A percentile compares a stretch with the other conserved stretches of the same genome.
phyloP scores from a whole-genome alignment of 2,113 vertebrate genomes.

The Andinoacara biseriatus region DNA sequence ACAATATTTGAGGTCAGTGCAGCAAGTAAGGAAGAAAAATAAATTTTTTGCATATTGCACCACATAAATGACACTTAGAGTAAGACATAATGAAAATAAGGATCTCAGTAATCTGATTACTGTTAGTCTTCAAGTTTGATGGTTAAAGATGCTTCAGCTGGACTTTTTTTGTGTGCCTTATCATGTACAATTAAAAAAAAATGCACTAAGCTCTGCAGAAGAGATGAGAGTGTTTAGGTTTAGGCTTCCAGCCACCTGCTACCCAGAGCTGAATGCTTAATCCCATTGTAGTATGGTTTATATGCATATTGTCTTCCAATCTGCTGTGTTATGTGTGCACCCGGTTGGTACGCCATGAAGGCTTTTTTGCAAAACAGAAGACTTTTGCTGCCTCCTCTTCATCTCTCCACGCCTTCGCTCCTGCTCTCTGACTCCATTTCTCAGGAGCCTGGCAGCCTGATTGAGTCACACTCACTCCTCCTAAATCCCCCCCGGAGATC shows the following conservation, averaged over 20 bases:
- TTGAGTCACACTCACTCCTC: constrained; percentile 68
- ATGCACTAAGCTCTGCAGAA: background rate
- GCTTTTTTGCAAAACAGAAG: constrained; percentile 27
- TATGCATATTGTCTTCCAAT: constrained; percentile 28
- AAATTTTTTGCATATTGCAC: background rate
- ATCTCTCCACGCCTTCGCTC: constrained; percentile 37
- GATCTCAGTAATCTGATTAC: background rate
- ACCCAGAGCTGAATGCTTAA: background rate
- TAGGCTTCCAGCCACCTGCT: constrained; percentile 15
- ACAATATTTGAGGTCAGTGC: background rate
- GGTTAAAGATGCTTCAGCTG: background rate
- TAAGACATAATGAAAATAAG: background rate
- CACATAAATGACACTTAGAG: background rate
- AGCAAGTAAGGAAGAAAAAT: background rate
- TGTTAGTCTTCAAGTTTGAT: constrained; percentile 2
- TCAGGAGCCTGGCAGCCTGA: constrained; percentile 62
- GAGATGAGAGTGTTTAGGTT: constrained; percentile 9
- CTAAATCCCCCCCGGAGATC: constrained; percentile 58
- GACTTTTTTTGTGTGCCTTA: background rate
- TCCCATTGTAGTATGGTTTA: constrained; percentile 4
- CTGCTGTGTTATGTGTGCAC: constrained; percentile 28
- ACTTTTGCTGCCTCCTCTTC: constrained; percentile 43
- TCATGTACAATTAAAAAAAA: background rate
- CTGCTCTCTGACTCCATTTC: constrained; percentile 47
- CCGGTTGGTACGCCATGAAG: constrained; percentile 18